phyloP scores from a whole-genome alignment of 2,797 vertebrate genomes.

The Centropyge bicolor region DNA sequence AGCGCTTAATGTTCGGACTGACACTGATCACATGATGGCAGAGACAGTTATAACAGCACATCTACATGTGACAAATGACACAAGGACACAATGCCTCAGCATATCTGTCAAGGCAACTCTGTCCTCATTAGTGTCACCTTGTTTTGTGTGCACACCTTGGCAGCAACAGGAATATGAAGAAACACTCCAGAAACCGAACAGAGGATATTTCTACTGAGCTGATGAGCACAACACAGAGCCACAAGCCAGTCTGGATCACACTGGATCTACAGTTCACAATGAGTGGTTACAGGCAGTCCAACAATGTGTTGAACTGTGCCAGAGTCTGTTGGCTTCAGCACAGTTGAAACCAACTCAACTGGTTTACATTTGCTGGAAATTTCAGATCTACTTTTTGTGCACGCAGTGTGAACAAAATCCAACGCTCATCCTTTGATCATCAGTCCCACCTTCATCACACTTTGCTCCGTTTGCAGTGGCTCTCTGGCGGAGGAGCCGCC shows the following conservation, averaged over 20 bases:
- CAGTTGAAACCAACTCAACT: background rate
- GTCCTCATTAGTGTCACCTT: background rate
- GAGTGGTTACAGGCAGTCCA: background rate
- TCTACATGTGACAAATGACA: background rate
- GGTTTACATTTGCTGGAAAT: background rate
- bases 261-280: background rate
- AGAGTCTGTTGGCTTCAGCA: background rate
- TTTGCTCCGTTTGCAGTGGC: constrained; percentile 87
- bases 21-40: background rate
- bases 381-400: background rate
- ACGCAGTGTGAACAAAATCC: background rate
- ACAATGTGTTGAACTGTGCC: background rate
- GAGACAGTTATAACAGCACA: background rate
- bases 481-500: constrained; percentile 64
- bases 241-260: too few species aligned
- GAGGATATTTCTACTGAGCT: background rate
- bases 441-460: constrained; percentile 73
- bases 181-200: background rate
- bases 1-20: background rate
- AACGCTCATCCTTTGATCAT: background rate
- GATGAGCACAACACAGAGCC: background rate
- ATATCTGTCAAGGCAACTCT: constrained; percentile 14
- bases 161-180: constrained; percentile 5
- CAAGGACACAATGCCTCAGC: background rate
- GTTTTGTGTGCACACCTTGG: background rate